A percentile compares a stretch with the other conserved stretches of the same genome.
phyloP scores from a whole-genome alignment of 2,888 invertebrate genomes.

The Alcis repandata region DNA sequence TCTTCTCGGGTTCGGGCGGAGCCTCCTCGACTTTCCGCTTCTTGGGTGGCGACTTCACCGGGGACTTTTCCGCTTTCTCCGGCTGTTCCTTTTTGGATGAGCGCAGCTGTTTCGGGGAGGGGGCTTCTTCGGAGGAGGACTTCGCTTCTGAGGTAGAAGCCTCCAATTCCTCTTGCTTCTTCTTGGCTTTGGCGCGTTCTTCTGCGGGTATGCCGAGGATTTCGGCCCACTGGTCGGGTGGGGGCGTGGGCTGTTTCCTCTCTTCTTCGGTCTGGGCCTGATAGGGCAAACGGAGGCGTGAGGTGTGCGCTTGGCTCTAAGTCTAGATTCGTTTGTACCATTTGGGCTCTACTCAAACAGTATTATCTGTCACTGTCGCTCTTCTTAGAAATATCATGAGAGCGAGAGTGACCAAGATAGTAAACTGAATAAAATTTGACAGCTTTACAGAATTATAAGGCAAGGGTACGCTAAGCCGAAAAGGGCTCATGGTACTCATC shows the following conservation, averaged over 20 bases:
- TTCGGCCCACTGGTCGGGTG: conserved; percentile 82
- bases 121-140: conserved; percentile 39
- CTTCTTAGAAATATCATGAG: no score
- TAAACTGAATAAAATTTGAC: no score
- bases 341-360: no score
- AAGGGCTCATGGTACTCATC: no score
- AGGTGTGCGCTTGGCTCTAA: neutral
- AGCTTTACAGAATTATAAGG: no score
- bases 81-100: conserved; percentile 72
- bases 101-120: conserved; percentile 71
- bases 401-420: no score
- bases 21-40: conserved; percentile 68
- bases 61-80: conserved; percentile 59
- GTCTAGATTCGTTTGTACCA: no score
- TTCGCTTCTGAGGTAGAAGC: conserved; percentile 37
- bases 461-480: no score
- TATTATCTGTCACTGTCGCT: no score
- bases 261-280: conserved; percentile 64
- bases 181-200: conserved; percentile 46
- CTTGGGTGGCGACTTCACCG: conserved; percentile 71
- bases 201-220: conserved; percentile 80
- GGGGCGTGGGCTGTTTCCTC: conserved; percentile 78
- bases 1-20: conserved; percentile 60
- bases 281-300: conserved; percentile 11
- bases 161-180: conserved; percentile 24